phyloP scores from a whole-genome alignment of 2,888 invertebrate genomes.

The Melanchra persicariae region DNA sequence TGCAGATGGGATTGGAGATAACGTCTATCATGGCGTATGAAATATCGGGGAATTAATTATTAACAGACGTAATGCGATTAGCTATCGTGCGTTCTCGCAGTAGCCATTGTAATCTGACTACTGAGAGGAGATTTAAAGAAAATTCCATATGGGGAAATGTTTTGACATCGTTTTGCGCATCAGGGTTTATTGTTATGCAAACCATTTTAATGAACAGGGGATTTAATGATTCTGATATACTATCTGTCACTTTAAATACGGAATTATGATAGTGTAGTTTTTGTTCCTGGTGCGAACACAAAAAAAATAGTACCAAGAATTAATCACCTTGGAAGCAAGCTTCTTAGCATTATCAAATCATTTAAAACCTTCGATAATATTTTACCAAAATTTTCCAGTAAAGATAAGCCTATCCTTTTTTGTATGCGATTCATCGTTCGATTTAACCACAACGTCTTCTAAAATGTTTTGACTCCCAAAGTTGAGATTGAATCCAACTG shows the following conservation, averaged over 20 bases:
- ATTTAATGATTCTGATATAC: constrained; percentile 1
- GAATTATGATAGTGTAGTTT: not conserved
- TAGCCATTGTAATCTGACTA: constrained; percentile 81
- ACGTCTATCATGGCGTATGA: constrained; percentile 83
- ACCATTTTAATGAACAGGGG: not conserved
- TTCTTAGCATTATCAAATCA: not conserved
- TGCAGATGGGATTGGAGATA: constrained; percentile 81
- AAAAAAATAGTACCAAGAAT: no score
- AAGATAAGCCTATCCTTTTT: no score
- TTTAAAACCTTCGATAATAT: no score
- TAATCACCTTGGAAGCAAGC: not conserved
- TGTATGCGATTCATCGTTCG: not conserved
- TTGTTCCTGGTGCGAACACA: not conserved
- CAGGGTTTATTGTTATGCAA: constrained; percentile 23
- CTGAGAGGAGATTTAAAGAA: constrained; percentile 71
- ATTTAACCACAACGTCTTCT: constrained; percentile 24
- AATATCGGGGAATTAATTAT: constrained; percentile 87
- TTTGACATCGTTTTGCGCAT: constrained; percentile 62
- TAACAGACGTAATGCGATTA: constrained; percentile 85
- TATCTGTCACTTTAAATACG: not conserved
- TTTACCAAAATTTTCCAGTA: no score
- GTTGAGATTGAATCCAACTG: constrained; percentile 40
- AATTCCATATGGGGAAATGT: constrained; percentile 58
- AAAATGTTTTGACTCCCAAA: constrained; percentile 4
- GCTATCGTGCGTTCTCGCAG: constrained; percentile 80